These are phyloP conservation scores for Anagyrus pseudococci DNA, from an alignment of 2,888 invertebrate species.

Conservation along the genomic window DNA sequence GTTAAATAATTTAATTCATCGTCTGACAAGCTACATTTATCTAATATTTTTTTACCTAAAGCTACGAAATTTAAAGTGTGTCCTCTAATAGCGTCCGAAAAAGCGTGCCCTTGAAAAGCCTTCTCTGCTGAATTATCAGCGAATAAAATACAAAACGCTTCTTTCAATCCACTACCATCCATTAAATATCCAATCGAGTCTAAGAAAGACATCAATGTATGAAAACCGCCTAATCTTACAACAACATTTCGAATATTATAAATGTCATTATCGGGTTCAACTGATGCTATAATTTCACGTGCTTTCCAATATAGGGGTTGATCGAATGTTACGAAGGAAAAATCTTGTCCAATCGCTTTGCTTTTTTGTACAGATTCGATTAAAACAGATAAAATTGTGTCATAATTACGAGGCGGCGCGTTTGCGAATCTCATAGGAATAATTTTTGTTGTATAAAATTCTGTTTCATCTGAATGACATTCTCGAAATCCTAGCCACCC, in stretches of 20 bases:
- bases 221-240: conserved; percentile 46
- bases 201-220: conserved; percentile 39
- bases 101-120: conserved; percentile 40
- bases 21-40: not conserved
- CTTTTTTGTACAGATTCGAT: conserved; percentile 27
- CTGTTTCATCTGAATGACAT: conserved; percentile 41
- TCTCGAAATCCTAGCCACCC: conserved; percentile 55
- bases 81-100: conserved; percentile 37
- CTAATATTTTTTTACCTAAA: conserved; percentile 30
- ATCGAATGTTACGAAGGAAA: conserved; percentile 38
- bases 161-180: conserved; percentile 41
- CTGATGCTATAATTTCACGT: conserved; percentile 24
- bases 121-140: conserved; percentile 41
- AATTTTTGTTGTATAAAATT: conserved; percentile 39
- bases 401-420: conserved; percentile 34
- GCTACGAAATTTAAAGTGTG: conserved; percentile 38
- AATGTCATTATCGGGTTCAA: conserved; percentile 9
- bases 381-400: conserved; percentile 36
- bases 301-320: conserved; percentile 40
- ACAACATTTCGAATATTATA: conserved; percentile 30
- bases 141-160: conserved; percentile 6
- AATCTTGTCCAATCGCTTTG: conserved; percentile 22
- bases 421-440: conserved; percentile 37
- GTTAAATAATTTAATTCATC: not conserved
- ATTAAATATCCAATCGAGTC: conserved; percentile 42